Conservation (phyloP, 2,888 invertebrate genomes). For the Apodemia mormo region DNA sequence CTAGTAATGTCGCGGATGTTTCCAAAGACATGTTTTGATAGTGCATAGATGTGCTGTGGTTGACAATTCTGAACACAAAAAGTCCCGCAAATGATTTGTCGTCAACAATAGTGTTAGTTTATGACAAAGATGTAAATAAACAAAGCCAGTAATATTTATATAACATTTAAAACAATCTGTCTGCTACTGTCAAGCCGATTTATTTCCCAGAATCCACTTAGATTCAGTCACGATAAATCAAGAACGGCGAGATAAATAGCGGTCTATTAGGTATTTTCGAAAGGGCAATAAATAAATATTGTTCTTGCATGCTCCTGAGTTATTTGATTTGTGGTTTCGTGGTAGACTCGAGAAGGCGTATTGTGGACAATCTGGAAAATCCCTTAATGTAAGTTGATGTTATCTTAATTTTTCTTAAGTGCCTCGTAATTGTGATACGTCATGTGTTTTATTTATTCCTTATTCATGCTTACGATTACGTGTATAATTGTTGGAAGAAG, state of each 20-base stretch:
- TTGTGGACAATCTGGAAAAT: slow-evolving; percentile 16
- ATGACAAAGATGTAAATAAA: slow-evolving; percentile 12
- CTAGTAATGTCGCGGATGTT: too few relatives aligned
- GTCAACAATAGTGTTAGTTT: not conserved
- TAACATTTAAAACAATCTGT: slow-evolving; percentile 27
- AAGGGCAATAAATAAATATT: slow-evolving; percentile 31
- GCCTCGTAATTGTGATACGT: not conserved
- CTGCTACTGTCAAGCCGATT: slow-evolving; percentile 26
- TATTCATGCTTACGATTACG: not conserved
- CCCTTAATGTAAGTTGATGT: slow-evolving; percentile 26
- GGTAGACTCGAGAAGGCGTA: slow-evolving; percentile 1
- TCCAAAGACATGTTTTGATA: too few relatives aligned
- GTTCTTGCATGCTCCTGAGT: slow-evolving; percentile 23
- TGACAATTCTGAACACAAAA: not conserved
- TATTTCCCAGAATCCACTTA: slow-evolving; percentile 29
- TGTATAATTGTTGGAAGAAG: not conserved
- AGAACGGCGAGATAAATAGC: slow-evolving; percentile 29
- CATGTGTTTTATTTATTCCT: not conserved
- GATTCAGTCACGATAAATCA: slow-evolving; percentile 34
- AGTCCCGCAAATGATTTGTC: not conserved
- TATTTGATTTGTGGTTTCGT: slow-evolving; percentile 23
- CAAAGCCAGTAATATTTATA: slow-evolving; percentile 16
- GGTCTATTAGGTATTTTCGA: slow-evolving; percentile 31
- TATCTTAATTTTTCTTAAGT: slow-evolving; percentile 26
- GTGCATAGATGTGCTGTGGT: not conserved